A percentile compares a stretch with the other conserved stretches of the same genome.
phyloP scores from a whole-genome alignment of 2,797 vertebrate species.

The Paramormyrops hopkinsi region DNA sequence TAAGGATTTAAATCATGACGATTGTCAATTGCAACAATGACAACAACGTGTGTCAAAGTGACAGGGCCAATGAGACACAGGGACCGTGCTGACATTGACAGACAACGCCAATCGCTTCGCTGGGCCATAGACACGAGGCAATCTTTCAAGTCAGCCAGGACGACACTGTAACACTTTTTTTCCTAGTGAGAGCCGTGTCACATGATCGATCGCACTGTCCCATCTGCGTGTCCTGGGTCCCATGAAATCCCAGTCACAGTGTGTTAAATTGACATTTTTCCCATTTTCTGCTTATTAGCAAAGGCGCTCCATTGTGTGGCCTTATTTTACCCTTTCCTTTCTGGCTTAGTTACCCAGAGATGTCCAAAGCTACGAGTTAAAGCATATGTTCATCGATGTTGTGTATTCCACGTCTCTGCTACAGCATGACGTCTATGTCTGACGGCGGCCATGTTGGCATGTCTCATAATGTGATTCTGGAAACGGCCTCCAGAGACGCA shows the following conservation, averaged over 20 bases:
- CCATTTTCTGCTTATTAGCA: not conserved
- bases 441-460: not conserved
- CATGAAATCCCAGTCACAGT: not conserved
- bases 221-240: not conserved
- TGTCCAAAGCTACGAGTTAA: not conserved
- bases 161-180: not conserved
- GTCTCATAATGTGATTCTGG: not conserved
- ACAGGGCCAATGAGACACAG: not conserved
- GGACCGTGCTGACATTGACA: slow-evolving; percentile 17
- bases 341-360: not conserved
- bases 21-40: not conserved
- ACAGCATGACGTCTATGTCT: not conserved
- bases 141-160: not conserved
- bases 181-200: slow-evolving; percentile 5
- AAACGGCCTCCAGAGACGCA: not conserved
- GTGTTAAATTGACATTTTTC: not conserved
- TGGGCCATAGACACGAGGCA: not conserved
- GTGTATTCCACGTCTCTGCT: not conserved
- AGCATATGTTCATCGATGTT: not conserved
- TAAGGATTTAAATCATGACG: not conserved
- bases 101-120: not conserved
- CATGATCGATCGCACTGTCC: not conserved
- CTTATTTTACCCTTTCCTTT: not conserved
- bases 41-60: slow-evolving; percentile 10
- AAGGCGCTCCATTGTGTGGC: too few species aligned